Percentiles rank a stretch among this genome's conserved stretches.
Conservation (phyloP, 1,140 invertebrate species). For the Fopius arisanus region DNA sequence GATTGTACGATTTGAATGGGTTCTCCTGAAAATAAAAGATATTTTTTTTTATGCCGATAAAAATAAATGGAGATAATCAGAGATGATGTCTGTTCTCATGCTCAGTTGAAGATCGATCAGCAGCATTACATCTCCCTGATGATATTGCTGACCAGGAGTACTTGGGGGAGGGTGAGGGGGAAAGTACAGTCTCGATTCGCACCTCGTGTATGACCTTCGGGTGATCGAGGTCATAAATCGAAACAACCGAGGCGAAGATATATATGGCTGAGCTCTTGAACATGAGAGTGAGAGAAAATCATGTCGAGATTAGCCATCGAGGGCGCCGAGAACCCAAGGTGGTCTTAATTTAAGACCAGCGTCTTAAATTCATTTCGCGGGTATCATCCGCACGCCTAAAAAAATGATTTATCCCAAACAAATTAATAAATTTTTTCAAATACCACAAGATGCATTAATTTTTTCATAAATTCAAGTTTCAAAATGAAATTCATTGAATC, state of each 20-base stretch:
- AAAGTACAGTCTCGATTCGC: constrained; percentile 14
- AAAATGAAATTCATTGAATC: too few relatives aligned
- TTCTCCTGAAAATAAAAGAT: too few relatives aligned
- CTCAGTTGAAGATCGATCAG: background rate
- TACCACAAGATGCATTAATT: too few relatives aligned
- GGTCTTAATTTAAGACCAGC: background rate
- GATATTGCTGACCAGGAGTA: background rate
- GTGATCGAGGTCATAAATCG: constrained; percentile 23
- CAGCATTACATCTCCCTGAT: background rate
- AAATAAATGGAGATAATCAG: background rate
- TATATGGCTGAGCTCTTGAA: background rate
- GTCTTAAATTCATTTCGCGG: too few relatives aligned
- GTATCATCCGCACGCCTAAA: too few relatives aligned
- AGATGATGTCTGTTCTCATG: background rate
- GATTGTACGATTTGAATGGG: too few relatives aligned
- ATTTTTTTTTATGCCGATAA: too few relatives aligned
- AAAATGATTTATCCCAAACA: too few relatives aligned
- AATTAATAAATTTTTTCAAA: too few relatives aligned
- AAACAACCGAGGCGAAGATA: constrained; percentile 16
- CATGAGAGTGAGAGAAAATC: constrained; percentile 14
- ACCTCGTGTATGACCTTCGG: constrained; percentile 14
- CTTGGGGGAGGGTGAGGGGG: constrained; percentile 4
- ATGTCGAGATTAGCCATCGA: constrained; percentile 17
- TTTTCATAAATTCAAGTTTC: too few relatives aligned
- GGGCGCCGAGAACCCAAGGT: background rate